Evolutionary conservation across 2,797 vertebrate species (phyloP).

Genomic region (Labeo calbasu): DNA sequence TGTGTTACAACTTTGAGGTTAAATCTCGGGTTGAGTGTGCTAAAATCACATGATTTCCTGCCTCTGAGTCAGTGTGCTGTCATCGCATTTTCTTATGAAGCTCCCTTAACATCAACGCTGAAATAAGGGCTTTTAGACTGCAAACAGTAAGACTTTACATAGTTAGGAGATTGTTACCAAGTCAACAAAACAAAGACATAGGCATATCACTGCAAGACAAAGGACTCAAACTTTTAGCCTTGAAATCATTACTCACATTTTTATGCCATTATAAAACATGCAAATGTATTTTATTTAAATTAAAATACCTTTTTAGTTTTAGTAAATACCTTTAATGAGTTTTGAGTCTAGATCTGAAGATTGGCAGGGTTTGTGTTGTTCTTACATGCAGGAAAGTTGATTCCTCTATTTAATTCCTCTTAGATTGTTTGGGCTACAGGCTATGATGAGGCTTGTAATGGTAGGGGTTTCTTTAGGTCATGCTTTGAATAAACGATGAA

Average conservation of each 20-base stretch:
- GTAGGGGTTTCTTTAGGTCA: not conserved
- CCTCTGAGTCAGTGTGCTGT: constrained; percentile 7
- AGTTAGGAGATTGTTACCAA: constrained; percentile 41
- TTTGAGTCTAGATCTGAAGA: not conserved
- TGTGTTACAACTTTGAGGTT: not conserved
- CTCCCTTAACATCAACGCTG: constrained; percentile 62
- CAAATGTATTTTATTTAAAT: not conserved
- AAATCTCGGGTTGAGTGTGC: not conserved
- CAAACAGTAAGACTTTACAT: constrained; percentile 29
- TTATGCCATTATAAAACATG: not conserved
- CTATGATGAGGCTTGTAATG: not conserved
- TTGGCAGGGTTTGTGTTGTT: not conserved
- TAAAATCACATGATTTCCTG: constrained; percentile 61
- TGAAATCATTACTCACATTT: not conserved
- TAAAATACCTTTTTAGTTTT: not conserved
- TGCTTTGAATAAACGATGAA: not conserved
- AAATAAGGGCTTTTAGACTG: constrained; percentile 54
- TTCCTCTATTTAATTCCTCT: not conserved
- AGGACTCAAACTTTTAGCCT: not conserved
- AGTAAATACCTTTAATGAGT: not conserved
- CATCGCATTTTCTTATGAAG: constrained; percentile 46
- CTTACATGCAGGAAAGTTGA: not conserved
- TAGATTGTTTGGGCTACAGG: not conserved
- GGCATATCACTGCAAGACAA: not conserved
- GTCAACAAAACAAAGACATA: constrained; percentile 20